Evolutionary conservation across 2,888 invertebrate species (phyloP), one percentile per base, ranked within the genome.

Genomic region (Drosophila bunnanda): DNA sequence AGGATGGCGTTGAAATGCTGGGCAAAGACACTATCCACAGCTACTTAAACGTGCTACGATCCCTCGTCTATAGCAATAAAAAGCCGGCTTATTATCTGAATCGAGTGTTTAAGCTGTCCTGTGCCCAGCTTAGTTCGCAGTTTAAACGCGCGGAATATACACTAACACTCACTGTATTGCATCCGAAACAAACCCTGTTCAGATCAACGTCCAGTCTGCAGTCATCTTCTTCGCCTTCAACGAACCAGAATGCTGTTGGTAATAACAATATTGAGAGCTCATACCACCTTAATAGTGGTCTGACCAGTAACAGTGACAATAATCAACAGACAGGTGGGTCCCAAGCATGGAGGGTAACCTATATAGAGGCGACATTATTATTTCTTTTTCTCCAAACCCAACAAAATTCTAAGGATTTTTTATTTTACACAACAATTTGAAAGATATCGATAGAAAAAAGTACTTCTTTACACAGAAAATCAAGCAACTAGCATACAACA

Each of bases 71-170:
- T 93, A 97, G 97, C 91, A 99, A 99, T 93, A 96, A 96, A 89
- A 98, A 98, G 91, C 98, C 99, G 4, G 98, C 98, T 12, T 98
- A 98, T 92, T 98, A 98, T 92, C 93, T 98, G 78, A 98, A 98
- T 93, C 95, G 98, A 76, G 98, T 97, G 28, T 99, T 99, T 94
- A 98, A 98, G 91, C 94, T 99, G 54, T 96, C 97, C 72, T 99
- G 99, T 93, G 97, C 98, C 0, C 98, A 98, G 92, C 94, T 98
- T 71, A 97, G 96, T 93, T 98, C 98, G 4, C 94, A 98, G 55
- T 98, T 98, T 93, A 96, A 97, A 80, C 98, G 98, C 93, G 98
- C 98, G 93, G 98, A 98, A 93, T 98, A 98, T 91, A 96, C 97
- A 60, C 97, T 98, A 91, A 98, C 98, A 77, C 91, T 98, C 81